phyloP scores from a whole-genome alignment of 2,113 vertebrate species.

The Artemisiospiza belli region DNA sequence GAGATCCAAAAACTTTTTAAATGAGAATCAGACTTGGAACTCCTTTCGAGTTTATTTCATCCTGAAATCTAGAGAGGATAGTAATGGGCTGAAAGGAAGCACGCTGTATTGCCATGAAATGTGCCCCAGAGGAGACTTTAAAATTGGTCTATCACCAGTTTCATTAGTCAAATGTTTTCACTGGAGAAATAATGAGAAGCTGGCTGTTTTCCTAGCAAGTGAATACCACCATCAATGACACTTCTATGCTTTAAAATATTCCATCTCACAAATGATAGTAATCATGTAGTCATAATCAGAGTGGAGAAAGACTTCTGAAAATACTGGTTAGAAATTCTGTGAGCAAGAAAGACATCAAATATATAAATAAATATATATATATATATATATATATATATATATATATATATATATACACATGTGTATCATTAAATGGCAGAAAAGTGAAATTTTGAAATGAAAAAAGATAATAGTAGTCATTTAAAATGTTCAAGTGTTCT shows the following conservation, averaged over 20 bases:
- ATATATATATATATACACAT: neutral
- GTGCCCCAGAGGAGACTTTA: neutral
- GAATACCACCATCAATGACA: neutral
- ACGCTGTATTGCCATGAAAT: neutral
- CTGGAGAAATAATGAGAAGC: neutral
- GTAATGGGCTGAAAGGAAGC: slow-evolving; percentile 22
- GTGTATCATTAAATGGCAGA: neutral
- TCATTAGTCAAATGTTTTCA: slow-evolving; percentile 2
- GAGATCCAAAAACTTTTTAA: slow-evolving; percentile 19
- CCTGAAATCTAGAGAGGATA: neutral
- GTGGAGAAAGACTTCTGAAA: neutral
- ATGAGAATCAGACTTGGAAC: slow-evolving; percentile 16
- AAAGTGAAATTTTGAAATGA: neutral
- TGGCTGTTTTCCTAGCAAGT: neutral
- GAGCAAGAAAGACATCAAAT: neutral
- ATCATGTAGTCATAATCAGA: neutral
- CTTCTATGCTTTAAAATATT: neutral
- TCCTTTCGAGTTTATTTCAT: slow-evolving; percentile 27
- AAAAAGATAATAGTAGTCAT: neutral
- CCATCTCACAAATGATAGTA: neutral
- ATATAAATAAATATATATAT: neutral
- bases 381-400: neutral
- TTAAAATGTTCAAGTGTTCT: neutral
- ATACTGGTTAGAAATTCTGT: neutral
- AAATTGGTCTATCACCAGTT: neutral